phyloP scores from a whole-genome alignment of 2,797 vertebrate species.

The Philypnodon macrostomus region DNA sequence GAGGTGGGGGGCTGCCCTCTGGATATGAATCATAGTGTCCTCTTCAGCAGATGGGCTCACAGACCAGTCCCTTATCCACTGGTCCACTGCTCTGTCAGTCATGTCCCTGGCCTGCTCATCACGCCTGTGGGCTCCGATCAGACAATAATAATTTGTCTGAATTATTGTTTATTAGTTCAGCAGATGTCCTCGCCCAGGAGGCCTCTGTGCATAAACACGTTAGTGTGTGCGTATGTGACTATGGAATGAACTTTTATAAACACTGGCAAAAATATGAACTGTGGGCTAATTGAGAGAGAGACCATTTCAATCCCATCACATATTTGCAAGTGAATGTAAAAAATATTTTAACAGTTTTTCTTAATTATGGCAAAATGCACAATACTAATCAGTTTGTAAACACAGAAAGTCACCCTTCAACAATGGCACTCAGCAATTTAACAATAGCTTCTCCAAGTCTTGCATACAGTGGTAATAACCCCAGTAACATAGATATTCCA shows the following conservation, averaged over 20 bases:
- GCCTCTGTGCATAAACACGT: slow-evolving; percentile 48
- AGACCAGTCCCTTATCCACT: slow-evolving; percentile 46
- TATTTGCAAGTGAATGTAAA: too few relatives aligned
- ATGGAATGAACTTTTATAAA: slow-evolving; percentile 3
- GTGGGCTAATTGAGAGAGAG: background rate
- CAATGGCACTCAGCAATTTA: too few relatives aligned
- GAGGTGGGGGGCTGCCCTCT: slow-evolving; percentile 59
- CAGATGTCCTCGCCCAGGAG: slow-evolving; percentile 77
- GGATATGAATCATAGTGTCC: slow-evolving; percentile 69
- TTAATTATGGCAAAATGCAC: too few relatives aligned
- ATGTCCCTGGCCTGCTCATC: slow-evolving; percentile 60
- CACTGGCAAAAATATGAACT: slow-evolving; percentile 1
- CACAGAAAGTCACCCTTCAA: too few relatives aligned
- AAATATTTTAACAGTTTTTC: too few relatives aligned
- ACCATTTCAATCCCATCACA: slow-evolving; percentile 1
- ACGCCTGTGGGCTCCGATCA: slow-evolving; percentile 61
- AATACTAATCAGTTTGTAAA: too few relatives aligned
- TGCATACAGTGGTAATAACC: too few relatives aligned
- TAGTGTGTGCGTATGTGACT: slow-evolving; percentile 9
- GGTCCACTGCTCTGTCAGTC: slow-evolving; percentile 67
- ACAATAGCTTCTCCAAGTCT: too few relatives aligned
- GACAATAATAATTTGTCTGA: slow-evolving; percentile 78
- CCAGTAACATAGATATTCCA: too few relatives aligned
- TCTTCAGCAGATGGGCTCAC: slow-evolving; percentile 60
- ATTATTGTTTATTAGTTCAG: slow-evolving; percentile 81